Percentiles rank a stretch among this genome's conserved stretches.
phyloP scores from a whole-genome alignment of 2,888 invertebrate genomes.

The Polyploca ridens region DNA sequence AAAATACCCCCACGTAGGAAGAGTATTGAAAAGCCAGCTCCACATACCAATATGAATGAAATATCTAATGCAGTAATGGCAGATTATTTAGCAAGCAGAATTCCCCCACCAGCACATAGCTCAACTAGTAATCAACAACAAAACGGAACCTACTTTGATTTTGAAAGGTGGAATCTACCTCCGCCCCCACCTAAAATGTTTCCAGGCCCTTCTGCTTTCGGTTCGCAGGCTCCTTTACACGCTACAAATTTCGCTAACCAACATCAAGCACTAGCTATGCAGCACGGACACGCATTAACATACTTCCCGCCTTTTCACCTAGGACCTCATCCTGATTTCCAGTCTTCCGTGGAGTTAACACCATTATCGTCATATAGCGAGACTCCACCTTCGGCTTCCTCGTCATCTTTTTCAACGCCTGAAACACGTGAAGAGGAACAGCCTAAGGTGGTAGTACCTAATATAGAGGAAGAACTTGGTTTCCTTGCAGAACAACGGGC shows the following conservation, averaged over 20 bases:
- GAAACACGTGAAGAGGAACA: conserved; percentile 87
- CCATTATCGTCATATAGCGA: conserved; percentile 85
- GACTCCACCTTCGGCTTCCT: conserved; percentile 84
- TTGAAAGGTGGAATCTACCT: conserved; percentile 92
- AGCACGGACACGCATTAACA: conserved; percentile 89
- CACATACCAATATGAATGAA: conserved; percentile 80
- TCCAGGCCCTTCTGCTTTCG: conserved; percentile 84
- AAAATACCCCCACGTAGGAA: conserved; percentile 82
- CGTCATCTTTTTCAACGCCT: conserved; percentile 82
- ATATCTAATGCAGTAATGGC: conserved; percentile 83
- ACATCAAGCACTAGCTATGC: conserved; percentile 87
- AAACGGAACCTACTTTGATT: conserved; percentile 91
- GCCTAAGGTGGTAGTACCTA: conserved; percentile 94
- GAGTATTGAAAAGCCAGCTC: conserved; percentile 81
- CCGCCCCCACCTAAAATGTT: conserved; percentile 89
- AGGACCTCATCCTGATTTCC: conserved; percentile 88
- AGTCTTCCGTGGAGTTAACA: conserved; percentile 87
- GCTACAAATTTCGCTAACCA: conserved; percentile 84
- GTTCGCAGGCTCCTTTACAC: conserved; percentile 84
- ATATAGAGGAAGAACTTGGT: conserved; percentile 94
- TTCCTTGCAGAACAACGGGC: conserved; percentile 88
- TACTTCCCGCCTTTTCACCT: conserved; percentile 92
- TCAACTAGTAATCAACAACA: conserved; percentile 85
- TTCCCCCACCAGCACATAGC: conserved; percentile 90
- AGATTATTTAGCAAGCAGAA: conserved; percentile 84